Percentiles rank a stretch among this genome's conserved stretches.
phyloP scores from a whole-genome alignment of 2,888 invertebrate genomes.

The Flexamia atlantica region DNA sequence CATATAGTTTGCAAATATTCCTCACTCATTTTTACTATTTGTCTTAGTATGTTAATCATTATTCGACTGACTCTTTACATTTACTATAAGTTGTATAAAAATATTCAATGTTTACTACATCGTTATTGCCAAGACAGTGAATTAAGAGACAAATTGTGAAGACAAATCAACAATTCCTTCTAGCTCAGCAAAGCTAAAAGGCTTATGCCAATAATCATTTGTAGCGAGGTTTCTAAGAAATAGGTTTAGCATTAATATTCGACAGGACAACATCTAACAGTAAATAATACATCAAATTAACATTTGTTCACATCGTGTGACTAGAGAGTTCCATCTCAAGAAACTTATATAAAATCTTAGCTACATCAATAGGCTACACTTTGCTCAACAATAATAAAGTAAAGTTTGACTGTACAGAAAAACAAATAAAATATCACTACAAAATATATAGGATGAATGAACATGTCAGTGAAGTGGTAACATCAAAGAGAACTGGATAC shows the following conservation, averaged over 20 bases:
- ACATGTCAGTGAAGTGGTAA: constrained; percentile 56
- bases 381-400: constrained; percentile 54
- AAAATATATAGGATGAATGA: constrained; percentile 62
- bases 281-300: constrained; percentile 6
- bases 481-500: background rate
- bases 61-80: background rate
- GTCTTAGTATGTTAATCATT: background rate
- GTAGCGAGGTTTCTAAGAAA: constrained; percentile 15
- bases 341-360: constrained; percentile 28
- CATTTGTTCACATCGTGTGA: constrained; percentile 33
- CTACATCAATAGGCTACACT: constrained; percentile 54
- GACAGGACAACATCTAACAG: constrained; percentile 4
- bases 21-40: background rate
- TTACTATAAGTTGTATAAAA: constrained; percentile 19
- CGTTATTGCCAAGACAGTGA: background rate
- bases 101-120: constrained; percentile 2
- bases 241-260: background rate
- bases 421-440: constrained; percentile 61
- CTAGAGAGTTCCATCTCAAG: constrained; percentile 23
- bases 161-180: background rate
- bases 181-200: constrained; percentile 10
- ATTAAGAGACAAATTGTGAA: constrained; percentile 13
- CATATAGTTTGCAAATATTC: background rate
- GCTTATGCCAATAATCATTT: background rate
- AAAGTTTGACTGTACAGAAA: constrained; percentile 60